These are phyloP conservation scores for Ectropis grisescens DNA, from an alignment of 1,140 invertebrate genomes.

Conservation along the genomic window DNA sequence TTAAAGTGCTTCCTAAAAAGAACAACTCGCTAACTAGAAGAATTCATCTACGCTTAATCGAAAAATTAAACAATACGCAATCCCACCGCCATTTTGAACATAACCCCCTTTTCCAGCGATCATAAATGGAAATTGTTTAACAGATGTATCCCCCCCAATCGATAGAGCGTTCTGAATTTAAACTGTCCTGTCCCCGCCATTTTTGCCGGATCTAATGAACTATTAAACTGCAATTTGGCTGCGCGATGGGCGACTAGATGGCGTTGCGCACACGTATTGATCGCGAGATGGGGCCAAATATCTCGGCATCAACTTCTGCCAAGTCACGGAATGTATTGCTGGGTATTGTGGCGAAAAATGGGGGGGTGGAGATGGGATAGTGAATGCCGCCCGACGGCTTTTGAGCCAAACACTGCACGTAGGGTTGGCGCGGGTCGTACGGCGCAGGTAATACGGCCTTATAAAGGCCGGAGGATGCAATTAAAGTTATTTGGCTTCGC, in stretches of 20 bases:
- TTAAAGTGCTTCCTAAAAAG: too few species aligned
- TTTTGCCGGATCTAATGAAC: conserved; percentile 66
- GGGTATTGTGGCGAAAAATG: conserved; percentile 62
- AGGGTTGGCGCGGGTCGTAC: background rate
- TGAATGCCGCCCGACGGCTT: background rate
- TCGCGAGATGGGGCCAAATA: conserved; percentile 44
- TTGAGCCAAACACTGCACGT: too few species aligned
- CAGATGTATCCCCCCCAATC: conserved; percentile 32
- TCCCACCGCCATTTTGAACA: too few species aligned
- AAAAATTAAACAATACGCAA: too few species aligned
- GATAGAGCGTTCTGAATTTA: conserved; percentile 62
- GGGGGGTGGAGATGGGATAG: conserved; percentile 32
- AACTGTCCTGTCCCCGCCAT: conserved; percentile 60
- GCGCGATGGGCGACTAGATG: conserved; percentile 59
- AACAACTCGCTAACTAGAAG: too few species aligned
- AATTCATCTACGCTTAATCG: too few species aligned
- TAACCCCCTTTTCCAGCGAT: too few species aligned
- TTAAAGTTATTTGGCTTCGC: too few species aligned
- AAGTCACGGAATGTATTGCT: conserved; percentile 66
- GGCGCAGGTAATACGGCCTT: background rate
- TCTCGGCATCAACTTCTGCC: conserved; percentile 52
- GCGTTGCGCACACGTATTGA: conserved; percentile 63
- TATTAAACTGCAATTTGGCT: conserved; percentile 68
- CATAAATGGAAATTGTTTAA: too few species aligned
- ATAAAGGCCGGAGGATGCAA: too few species aligned